A percentile compares a stretch with the other conserved stretches of the same genome.
phyloP scores from a whole-genome alignment of 2,888 invertebrate species.

The Oscheius sp. region DNA sequence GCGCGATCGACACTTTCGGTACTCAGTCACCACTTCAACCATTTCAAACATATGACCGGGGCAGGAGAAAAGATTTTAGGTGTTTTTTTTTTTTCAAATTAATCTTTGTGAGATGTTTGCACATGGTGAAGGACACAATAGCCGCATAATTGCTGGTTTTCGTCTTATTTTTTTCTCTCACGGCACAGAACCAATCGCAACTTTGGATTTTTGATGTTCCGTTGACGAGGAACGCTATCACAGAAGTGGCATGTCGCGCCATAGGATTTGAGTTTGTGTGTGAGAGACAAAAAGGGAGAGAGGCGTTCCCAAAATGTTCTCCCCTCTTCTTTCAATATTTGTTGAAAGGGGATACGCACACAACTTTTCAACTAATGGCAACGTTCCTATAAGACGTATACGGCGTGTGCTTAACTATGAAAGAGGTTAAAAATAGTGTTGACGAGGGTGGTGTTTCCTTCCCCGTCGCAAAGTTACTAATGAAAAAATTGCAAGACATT shows the following conservation, averaged over 20 bases:
- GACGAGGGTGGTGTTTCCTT: too few species aligned
- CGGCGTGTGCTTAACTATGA: too few species aligned
- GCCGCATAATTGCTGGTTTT: not conserved
- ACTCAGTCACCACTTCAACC: constrained; percentile 30
- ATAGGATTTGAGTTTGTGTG: not conserved
- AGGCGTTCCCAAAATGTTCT: constrained; percentile 12
- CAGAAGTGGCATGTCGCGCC: not conserved
- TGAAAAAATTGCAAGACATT: too few species aligned
- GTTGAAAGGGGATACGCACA: constrained; percentile 25
- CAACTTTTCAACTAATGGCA: constrained; percentile 19
- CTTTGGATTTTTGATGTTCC: constrained; percentile 27
- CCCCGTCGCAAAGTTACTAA: too few species aligned
- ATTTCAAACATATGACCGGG: constrained; percentile 29
- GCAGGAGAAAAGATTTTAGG: not conserved
- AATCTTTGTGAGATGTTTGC: constrained; percentile 27
- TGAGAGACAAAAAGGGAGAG: not conserved
- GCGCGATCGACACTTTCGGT: constrained; percentile 31
- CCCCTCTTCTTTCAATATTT: constrained; percentile 6
- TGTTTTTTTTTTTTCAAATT: constrained; percentile 4
- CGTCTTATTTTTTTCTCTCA: not conserved
- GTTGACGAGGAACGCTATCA: constrained; percentile 17
- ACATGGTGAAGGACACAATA: constrained; percentile 17
- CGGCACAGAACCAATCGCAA: constrained; percentile 8
- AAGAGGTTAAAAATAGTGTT: too few species aligned
- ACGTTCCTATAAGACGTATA: not conserved